Evolutionary conservation across 1,140 invertebrate species (phyloP).

Genomic region (Globodera rostochiensis): DNA sequence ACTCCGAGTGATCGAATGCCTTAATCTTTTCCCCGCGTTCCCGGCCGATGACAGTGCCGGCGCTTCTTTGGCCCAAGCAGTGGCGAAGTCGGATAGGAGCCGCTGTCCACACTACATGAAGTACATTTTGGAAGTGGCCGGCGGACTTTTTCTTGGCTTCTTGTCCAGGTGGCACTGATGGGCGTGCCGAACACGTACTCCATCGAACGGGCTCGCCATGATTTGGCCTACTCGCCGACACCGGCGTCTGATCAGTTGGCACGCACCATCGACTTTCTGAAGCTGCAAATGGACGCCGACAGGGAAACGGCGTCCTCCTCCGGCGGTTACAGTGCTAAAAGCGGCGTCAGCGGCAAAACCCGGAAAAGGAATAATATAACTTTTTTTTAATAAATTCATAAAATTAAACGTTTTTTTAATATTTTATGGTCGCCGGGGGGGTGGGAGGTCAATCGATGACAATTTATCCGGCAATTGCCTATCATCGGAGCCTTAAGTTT

Average conservation of each 20-base stretch:
- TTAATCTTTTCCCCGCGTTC: too few relatives aligned
- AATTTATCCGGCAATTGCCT: too few relatives aligned
- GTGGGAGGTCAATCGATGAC: too few relatives aligned
- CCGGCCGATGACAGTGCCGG: too few relatives aligned
- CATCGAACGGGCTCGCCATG: slow-evolving; percentile 42
- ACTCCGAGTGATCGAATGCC: too few relatives aligned
- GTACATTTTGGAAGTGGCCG: slow-evolving; percentile 29
- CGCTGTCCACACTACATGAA: slow-evolving; percentile 50
- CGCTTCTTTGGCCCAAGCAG: too few relatives aligned
- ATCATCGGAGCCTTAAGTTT: too few relatives aligned
- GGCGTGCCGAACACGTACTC: slow-evolving; percentile 51
- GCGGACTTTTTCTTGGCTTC: neutral
- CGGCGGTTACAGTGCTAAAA: neutral
- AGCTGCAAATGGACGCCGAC: neutral
- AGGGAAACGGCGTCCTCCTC: neutral
- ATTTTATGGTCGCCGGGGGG: too few relatives aligned
- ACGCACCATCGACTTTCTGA: neutral
- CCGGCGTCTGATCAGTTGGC: neutral
- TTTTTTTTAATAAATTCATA: too few relatives aligned
- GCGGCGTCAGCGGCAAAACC: too few relatives aligned
- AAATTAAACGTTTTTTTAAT: too few relatives aligned
- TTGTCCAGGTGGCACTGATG: slow-evolving; percentile 30
- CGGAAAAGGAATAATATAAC: too few relatives aligned
- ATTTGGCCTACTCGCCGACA: slow-evolving; percentile 38
- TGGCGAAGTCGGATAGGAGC: slow-evolving; percentile 40